These are phyloP conservation scores for Diaprepes abbreviatus DNA, from an alignment of 2,888 invertebrate species.

Conservation along the genomic window DNA sequence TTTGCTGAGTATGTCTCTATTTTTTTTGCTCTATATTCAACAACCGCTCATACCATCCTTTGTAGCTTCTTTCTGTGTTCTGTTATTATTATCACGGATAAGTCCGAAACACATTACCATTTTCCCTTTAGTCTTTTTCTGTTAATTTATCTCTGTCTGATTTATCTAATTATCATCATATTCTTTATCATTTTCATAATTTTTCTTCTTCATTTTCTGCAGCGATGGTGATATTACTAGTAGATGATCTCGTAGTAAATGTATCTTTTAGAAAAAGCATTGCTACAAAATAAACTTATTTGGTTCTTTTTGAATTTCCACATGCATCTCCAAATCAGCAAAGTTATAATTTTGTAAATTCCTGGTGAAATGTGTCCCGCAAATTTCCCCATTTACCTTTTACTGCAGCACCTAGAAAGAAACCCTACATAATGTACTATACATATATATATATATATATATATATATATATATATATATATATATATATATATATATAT, in stretches of 20 bases:
- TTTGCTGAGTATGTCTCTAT: background rate
- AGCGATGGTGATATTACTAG: background rate
- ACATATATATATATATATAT: too few relatives aligned
- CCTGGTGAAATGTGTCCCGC: background rate
- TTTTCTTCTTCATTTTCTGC: background rate
- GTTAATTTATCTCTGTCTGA: too few relatives aligned
- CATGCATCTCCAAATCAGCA: background rate
- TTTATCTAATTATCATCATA: background rate
- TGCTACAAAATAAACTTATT: too few relatives aligned
- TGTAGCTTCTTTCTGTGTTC: background rate
- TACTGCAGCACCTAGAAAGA: too few relatives aligned
- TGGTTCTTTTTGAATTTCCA: too few relatives aligned
- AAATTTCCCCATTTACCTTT: too few relatives aligned
- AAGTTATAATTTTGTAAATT: background rate
- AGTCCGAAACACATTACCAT: background rate
- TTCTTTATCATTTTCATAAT: background rate
- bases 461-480: too few relatives aligned
- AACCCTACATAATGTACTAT: too few relatives aligned
- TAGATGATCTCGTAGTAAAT: background rate
- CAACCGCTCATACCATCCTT: background rate
- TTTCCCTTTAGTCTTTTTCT: background rate
- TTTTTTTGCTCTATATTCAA: background rate
- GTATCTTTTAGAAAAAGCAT: background rate
- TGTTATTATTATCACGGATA: background rate
- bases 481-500: too few relatives aligned